Evolutionary conservation across 2,113 vertebrate species (phyloP), one percentile per base, ranked within the genome.

Genomic region (Calyptomena viridis): DNA sequence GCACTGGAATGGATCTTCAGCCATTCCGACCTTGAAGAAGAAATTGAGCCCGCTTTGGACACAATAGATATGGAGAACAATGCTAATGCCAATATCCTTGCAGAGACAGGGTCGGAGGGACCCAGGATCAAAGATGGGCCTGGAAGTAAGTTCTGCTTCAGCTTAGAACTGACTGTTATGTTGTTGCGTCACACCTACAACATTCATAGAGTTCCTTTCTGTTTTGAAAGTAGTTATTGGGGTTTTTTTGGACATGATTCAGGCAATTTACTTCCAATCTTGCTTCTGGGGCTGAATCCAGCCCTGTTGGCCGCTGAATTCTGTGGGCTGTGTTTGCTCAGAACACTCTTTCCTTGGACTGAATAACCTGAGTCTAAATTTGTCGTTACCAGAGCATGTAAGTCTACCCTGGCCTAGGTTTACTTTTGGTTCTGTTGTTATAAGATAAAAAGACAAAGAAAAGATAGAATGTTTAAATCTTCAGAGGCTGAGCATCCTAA

Each of bases 1-100:
- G 99, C 99, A 0, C 96, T 99, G 79, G 99, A 99, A 93, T 99
- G 99, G 99, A 99, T 99, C 96, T 99, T 99, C 95, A 98, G 97
- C 76, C 99, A 99, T 89, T 98, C 99, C 5, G 99, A 99, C 79
- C 93, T 96, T 5, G 98, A 99, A 90, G 99, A 99, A 56, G 99
- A 99, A 81, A 97, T 87, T 2, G 98, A 98, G 27, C 97, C 97
- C 67, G 88, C 98, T 42, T 98, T 98, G 59, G 98, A 98, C 76
- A 92, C 98, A 60, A 96, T 98, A 5, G 98, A 99, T 97, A 98
- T 98, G 31, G 99, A 99, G 95, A 99, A 99, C 89, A 98, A 98
- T 3, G 97, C 98, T 93, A 99, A 98, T 56, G 98, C 98, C 44
- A 99, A 98, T 21, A 97, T 99, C 69, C 98, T 99, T 56, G 98